These are phyloP conservation scores for Anthopleura sola DNA, from an alignment of 64 coral and sea anemone genomes.

Conservation along the genomic window DNA sequence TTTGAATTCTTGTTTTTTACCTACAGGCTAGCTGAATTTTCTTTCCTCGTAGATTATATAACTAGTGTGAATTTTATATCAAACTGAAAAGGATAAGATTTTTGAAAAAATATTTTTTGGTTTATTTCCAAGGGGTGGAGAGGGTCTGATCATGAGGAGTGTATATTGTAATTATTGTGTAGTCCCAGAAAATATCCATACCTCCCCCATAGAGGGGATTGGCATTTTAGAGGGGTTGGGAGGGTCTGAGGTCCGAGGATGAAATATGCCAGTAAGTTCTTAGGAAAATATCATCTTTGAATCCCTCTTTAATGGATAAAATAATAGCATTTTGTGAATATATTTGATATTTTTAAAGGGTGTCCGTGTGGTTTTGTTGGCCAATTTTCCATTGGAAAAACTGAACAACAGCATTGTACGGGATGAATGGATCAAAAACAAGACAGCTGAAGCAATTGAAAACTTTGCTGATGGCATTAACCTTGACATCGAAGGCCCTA, in stretches of 20 bases:
- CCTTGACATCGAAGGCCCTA: conserved; percentile 90
- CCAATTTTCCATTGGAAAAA: conserved; percentile 68
- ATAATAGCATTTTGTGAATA: not conserved
- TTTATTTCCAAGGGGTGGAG: too few species aligned
- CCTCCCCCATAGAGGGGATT: not conserved
- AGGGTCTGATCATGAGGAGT: too few species aligned
- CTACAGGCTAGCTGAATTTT: too few species aligned
- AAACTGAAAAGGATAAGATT: too few species aligned
- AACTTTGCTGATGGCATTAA: conserved; percentile 92
- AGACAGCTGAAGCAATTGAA: conserved; percentile 66
- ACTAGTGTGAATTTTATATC: too few species aligned
- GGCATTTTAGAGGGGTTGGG: not conserved
- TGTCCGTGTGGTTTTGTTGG: conserved; percentile 76
- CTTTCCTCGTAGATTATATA: too few species aligned
- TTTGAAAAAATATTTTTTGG: too few species aligned
- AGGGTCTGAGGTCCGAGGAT: not conserved
- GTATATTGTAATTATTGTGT: too few species aligned
- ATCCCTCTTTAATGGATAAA: too few species aligned
- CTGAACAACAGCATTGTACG: conserved; percentile 49
- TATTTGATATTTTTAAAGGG: conserved; percentile 32
- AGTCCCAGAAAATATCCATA: not conserved
- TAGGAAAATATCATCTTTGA: too few species aligned
- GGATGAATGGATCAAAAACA: conserved; percentile 81
- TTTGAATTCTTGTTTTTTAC: not conserved
- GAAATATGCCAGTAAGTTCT: too few species aligned